A percentile compares a stretch with the other conserved stretches of the same genome.
These are phyloP conservation scores for Gymnarchus niloticus DNA, from an alignment of 2,113 vertebrate species.

Conservation along the genomic window DNA sequence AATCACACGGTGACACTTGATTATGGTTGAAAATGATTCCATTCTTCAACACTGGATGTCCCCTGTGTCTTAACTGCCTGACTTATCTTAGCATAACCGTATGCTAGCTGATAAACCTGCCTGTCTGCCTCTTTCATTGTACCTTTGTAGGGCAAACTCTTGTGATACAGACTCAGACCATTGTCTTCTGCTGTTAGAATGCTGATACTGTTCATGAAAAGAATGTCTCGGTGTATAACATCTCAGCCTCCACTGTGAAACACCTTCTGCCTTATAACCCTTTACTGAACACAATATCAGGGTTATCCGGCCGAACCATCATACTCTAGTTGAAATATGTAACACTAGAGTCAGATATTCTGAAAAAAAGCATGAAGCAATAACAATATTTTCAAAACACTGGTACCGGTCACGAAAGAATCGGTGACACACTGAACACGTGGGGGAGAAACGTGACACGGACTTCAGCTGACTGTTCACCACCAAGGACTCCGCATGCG, in stretches of 20 bases:
- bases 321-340: not conserved
- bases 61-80: not conserved
- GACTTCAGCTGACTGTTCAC: not conserved
- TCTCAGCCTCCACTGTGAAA: not conserved
- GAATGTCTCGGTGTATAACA: not conserved
- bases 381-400: not conserved
- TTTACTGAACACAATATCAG: not conserved
- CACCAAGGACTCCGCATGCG: too few species aligned
- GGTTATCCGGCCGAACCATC: not conserved
- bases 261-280: not conserved
- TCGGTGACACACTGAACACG: not conserved
- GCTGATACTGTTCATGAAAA: not conserved
- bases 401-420: too few species aligned
- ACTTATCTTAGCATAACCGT: not conserved
- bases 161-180: not conserved
- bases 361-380: not conserved
- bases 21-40: not conserved
- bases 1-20: not conserved
- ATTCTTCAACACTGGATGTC: not conserved
- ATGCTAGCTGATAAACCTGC: not conserved
- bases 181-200: not conserved
- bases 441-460: not conserved
- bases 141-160: not conserved
- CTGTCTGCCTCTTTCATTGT: not conserved
- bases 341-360: not conserved